Evolutionary conservation across 64 coral and sea anemone genomes (phyloP), one percentile per base, ranked within the genome.

Genomic region (Actinia tenebrosa): DNA sequence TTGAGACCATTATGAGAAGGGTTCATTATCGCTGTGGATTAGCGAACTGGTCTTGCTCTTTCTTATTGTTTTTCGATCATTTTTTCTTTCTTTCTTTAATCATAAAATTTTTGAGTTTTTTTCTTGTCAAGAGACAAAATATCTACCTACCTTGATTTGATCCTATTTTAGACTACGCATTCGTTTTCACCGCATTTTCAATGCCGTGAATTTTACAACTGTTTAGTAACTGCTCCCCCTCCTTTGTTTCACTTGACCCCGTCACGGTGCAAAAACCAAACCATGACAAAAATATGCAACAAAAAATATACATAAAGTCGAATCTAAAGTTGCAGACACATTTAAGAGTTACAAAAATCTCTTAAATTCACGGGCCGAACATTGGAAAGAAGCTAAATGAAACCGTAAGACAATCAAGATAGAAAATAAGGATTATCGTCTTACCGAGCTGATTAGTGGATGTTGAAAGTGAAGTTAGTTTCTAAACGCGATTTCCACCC

Each of bases 351-450:
- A 75, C 23, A 13, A 75, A 75, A 75, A 66, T 66, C 22, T 66
- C 13, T 27, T 42, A 75, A 42, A 2, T 75, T 75, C 14, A 13
- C 11, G 3, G 26, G 10, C 23, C 1, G 25, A 75, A 11, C 10
- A 42, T 27, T 11, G n/a, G n/a, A 5, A 23, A 23, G 20, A 66
- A 66, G 63, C 60, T 16, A 61, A 15, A 61, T 19, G 18, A 61
- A 19, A 15, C 47, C 4, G 5, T 61, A 66, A 66, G 19, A 23
- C 20, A 66, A 66, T 18, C 63, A 75, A 75, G 42, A 75, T 30
- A 42, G n/a, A 75, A 75, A 42, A 75, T 75, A 75, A 26, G 15
- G 69, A 75, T 75, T 75, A 75, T 75, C 26, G 26, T 75, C 69
- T 75, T 75, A 75, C 69, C 69, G 42, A 26, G 8, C 30, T 58